Conservation (phyloP, 2,888 invertebrate genomes). For the Oxyscelio sp. region DNA sequence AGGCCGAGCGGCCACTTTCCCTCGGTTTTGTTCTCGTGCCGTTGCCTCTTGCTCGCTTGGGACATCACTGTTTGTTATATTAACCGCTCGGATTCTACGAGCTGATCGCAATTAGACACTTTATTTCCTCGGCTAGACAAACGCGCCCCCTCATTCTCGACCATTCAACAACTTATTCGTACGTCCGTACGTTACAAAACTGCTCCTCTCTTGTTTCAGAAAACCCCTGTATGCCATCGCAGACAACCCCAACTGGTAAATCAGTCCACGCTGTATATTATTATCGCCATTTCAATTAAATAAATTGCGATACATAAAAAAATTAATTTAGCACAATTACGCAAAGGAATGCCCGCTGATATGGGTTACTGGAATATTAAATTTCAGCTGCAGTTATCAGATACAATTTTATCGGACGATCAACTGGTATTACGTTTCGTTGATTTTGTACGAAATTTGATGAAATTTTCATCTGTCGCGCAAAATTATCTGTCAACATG, state of each 20-base stretch:
- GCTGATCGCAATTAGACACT: conserved; percentile 60
- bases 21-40: conserved; percentile 76
- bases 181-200: no score
- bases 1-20: conserved; percentile 75
- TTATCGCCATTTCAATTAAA: neutral
- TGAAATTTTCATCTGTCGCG: neutral
- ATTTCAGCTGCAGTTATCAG: conserved; percentile 1
- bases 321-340: conserved; percentile 19
- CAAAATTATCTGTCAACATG: conserved; percentile 4
- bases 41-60: conserved; percentile 57
- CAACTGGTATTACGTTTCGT: no score
- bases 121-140: conserved; percentile 55
- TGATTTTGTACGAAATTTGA: neutral
- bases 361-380: conserved; percentile 8
- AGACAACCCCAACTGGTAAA: no score
- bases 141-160: conserved; percentile 35
- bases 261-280: neutral
- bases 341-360: neutral
- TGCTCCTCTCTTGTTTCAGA: no score
- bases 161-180: conserved; percentile 48
- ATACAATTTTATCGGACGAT: no score
- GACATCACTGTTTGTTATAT: conserved; percentile 61
- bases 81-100: conserved; percentile 55
- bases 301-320: neutral
- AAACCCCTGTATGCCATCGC: no score